Evolutionary conservation across 2,888 invertebrate genomes (phyloP), one percentile per base, ranked within the genome.

Genomic region (Chymomyza fuscimana): DNA sequence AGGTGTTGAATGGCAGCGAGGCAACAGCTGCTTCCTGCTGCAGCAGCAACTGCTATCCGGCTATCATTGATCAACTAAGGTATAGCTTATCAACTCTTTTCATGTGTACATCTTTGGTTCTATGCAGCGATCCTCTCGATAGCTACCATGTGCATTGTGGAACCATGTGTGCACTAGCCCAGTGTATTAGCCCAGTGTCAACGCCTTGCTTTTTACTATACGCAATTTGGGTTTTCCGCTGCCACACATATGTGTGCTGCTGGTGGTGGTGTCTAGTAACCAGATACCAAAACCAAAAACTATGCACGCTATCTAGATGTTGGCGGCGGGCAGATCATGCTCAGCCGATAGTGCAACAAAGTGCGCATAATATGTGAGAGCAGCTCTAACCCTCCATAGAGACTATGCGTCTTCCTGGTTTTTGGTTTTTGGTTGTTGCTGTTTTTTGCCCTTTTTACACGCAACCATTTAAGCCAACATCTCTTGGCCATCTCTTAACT

Each of bases 151-250:
- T 3, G 25, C 4, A 25, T 25, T 25, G 25, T 25, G 25, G 60
- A 50, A 40, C 65, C 59, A 65, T 65, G 60, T 69, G 29, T 65
- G 64, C 6, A 32, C 10, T 65, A 10, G 25, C 51, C 7, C 78
- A 82, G 88, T 85, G 85, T 85, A 59, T 70, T 65, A 10, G 25
- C 51, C 7, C 78, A 82, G 88, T 85, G 85, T 85, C 87, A 87
- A 86, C 82, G 85, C 88, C 82, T 83, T 32, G 32, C 72, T 76
- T 32, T 32, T 32, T 32, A 73, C 74, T 74, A 88, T 86, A 86
- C 88, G 85, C 85, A 86, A 88, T 88, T 88, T 87, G 74, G 88
- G 87, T 69, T 76, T 78, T 72, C 85, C 61, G 22, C 54, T 19
- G 22, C 16, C 54, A 9, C 22, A 88, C 79, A 81, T 78, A 75